These are phyloP conservation scores for Trissolcus brochymenae DNA, from an alignment of 2,888 invertebrate species.

Conservation along the genomic window DNA sequence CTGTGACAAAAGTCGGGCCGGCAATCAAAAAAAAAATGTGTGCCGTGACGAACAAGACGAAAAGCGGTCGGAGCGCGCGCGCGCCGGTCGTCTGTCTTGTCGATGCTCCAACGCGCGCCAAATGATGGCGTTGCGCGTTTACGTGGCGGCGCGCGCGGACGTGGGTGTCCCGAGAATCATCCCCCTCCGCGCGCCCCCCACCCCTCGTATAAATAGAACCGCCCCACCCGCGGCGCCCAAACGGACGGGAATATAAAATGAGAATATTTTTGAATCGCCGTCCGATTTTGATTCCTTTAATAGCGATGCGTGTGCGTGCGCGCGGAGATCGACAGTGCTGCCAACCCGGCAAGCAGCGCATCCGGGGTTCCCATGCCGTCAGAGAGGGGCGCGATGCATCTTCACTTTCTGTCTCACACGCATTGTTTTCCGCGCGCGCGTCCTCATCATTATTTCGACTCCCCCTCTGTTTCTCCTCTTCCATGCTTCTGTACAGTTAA, in stretches of 20 bases:
- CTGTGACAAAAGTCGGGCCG: neutral
- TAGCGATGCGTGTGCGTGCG: slow-evolving; percentile 57
- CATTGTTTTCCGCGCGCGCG: too few species aligned
- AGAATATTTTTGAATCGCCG: slow-evolving; percentile 71
- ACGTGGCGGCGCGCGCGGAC: slow-evolving; percentile 68
- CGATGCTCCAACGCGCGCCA: slow-evolving; percentile 10
- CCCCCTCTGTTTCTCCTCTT: too few species aligned
- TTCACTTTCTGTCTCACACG: too few species aligned
- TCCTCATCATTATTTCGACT: too few species aligned
- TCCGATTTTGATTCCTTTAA: slow-evolving; percentile 63
- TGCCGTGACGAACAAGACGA: too few species aligned
- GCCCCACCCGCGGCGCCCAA: slow-evolving; percentile 67
- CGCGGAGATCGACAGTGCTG: slow-evolving; percentile 38
- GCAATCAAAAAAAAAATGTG: neutral
- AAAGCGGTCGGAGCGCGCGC: slow-evolving; percentile 22
- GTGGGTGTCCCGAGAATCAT: slow-evolving; percentile 74
- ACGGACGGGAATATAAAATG: slow-evolving; percentile 69
- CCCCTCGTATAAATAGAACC: slow-evolving; percentile 69
- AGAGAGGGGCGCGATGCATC: too few species aligned
- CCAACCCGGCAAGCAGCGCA: slow-evolving; percentile 1
- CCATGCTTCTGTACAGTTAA: too few species aligned
- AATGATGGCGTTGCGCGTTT: slow-evolving; percentile 58
- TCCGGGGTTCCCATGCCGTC: too few species aligned
- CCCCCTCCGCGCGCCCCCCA: slow-evolving; percentile 56
- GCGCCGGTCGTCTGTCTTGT: slow-evolving; percentile 25